These are phyloP conservation scores for Halcyon chelicuti DNA, from an alignment of 2,797 vertebrate species.

Conservation along the genomic window DNA sequence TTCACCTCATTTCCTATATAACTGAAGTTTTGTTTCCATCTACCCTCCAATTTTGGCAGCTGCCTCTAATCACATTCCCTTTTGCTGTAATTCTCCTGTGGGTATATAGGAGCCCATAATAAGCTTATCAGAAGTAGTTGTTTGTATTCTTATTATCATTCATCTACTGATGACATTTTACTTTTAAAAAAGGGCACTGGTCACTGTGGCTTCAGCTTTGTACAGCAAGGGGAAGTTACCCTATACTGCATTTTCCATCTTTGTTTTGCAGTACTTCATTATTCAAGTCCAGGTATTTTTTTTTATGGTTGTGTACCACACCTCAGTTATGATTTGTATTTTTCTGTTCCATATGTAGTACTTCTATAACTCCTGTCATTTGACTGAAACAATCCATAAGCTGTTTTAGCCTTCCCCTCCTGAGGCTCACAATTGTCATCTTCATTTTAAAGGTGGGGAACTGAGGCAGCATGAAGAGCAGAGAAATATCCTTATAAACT, in stretches of 20 bases:
- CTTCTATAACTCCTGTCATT: not conserved
- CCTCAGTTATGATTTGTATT: not conserved
- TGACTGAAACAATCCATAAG: not conserved
- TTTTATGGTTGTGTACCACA: not conserved
- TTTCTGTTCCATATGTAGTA: not conserved
- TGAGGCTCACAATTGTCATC: not conserved
- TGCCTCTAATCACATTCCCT: slow-evolving; percentile 16
- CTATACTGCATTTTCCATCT: not conserved
- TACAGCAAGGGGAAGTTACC: not conserved
- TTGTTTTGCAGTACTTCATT: not conserved
- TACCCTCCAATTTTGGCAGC: slow-evolving; percentile 16
- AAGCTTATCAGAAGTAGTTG: slow-evolving; percentile 9
- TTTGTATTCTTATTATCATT: not conserved
- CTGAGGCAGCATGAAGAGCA: not conserved
- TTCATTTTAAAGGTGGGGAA: not conserved
- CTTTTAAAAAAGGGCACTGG: not conserved
- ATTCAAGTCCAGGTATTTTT: not conserved
- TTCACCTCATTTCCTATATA: slow-evolving; percentile 23
- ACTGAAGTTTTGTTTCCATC: slow-evolving; percentile 25
- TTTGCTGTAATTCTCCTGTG: slow-evolving; percentile 1
- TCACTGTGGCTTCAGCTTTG: not conserved
- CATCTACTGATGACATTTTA: not conserved
- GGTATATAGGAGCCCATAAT: not conserved
- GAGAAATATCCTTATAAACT: not conserved
- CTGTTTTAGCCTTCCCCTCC: not conserved